Conservation (phyloP, 2,113 vertebrate species). For the Rhinoderma darwinii region DNA sequence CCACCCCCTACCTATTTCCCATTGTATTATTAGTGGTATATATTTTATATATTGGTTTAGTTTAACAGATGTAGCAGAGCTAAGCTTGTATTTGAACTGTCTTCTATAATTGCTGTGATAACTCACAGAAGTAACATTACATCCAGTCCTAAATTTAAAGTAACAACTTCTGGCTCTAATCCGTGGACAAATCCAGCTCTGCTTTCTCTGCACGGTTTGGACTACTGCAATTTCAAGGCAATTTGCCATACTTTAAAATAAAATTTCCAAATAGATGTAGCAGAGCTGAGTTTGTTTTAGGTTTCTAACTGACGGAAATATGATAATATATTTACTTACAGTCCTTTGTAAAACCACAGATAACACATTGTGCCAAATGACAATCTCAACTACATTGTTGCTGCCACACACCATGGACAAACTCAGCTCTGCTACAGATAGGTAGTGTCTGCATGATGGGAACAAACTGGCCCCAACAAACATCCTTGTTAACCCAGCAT, state of each 20-base stretch:
- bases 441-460: not conserved
- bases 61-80: not conserved
- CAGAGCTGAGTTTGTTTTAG: not conserved
- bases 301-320: not conserved
- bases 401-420: too few species aligned
- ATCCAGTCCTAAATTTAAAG: too few species aligned
- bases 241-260: not conserved
- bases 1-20: too few species aligned
- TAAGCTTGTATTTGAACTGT: too few species aligned
- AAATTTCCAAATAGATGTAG: not conserved
- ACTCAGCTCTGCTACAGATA: not conserved
- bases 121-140: too few species aligned
- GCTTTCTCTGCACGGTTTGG: not conserved
- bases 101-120: not conserved
- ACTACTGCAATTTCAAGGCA: not conserved
- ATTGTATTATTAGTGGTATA: too few species aligned
- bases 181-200: too few species aligned
- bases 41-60: too few species aligned
- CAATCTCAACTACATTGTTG: not conserved
- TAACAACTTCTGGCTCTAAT: too few species aligned
- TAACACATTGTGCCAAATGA: not conserved
- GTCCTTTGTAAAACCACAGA: not conserved
- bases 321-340: not conserved
- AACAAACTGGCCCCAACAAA: not conserved
- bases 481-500: not conserved